Conservation (phyloP, 2,888 invertebrate genomes). For the Brachyopa scutellaris region DNA sequence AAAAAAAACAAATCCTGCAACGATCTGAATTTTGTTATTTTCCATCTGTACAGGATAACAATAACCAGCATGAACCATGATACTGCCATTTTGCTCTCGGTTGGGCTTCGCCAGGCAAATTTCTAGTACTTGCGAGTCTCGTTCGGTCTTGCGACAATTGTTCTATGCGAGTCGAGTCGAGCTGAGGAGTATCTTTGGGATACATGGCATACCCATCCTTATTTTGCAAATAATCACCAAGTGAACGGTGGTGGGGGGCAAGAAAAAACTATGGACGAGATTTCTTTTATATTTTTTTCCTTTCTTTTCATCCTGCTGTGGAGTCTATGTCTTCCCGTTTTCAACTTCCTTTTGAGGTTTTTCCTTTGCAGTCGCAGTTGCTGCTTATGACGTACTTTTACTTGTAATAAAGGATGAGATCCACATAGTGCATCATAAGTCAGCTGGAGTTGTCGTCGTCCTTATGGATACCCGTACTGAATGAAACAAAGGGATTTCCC, state of each 20-base stretch:
- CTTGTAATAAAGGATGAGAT: constrained; percentile 48
- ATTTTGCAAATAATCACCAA: constrained; percentile 29
- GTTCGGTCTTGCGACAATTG: constrained; percentile 21
- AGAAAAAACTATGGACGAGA: constrained; percentile 16
- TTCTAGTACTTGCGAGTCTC: constrained; percentile 24
- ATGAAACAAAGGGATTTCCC: constrained; percentile 69
- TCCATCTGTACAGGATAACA: constrained; percentile 61
- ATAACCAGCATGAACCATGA: constrained; percentile 66
- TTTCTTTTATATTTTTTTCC: constrained; percentile 18
- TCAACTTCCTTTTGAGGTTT: constrained; percentile 46
- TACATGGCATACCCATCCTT: constrained; percentile 21
- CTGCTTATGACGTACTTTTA: constrained; percentile 60
- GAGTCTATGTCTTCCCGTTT: constrained; percentile 41
- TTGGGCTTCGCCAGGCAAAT: constrained; percentile 50
- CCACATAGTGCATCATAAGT: constrained; percentile 58
- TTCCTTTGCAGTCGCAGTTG: constrained; percentile 4
- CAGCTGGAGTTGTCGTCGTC: constrained; percentile 52
- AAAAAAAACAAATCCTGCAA: constrained; percentile 32
- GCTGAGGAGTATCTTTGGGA: background rate
- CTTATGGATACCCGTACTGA: constrained; percentile 50
- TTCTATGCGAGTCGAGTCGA: constrained; percentile 1
- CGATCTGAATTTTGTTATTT: constrained; percentile 58
- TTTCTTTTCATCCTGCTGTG: constrained; percentile 24
- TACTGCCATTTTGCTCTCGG: constrained; percentile 44
- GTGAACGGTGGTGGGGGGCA: background rate